Evolutionary conservation across 2,113 vertebrate genomes (phyloP).

Genomic region (Phainopepla nitens): DNA sequence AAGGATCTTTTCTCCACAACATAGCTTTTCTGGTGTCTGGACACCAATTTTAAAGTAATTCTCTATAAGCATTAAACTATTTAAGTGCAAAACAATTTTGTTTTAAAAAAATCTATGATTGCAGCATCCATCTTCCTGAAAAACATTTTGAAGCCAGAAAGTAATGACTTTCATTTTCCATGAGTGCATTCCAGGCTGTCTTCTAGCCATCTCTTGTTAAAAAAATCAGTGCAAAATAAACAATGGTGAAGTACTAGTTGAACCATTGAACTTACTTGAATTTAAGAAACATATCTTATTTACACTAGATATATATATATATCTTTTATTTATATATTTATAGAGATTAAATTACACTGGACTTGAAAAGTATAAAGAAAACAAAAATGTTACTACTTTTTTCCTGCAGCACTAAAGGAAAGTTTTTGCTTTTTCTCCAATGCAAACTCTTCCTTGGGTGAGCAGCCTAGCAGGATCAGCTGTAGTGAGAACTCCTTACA

Average conservation of each 20-base stretch:
- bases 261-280: conserved; percentile 67
- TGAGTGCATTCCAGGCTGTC: conserved; percentile 78
- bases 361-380: conserved; percentile 70
- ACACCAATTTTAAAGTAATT: conserved; percentile 83
- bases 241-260: conserved; percentile 75
- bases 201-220: conserved; percentile 70
- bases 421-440: neutral
- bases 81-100: conserved; percentile 88
- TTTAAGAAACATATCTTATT: conserved; percentile 73
- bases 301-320: conserved; percentile 56
- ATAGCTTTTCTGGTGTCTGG: conserved; percentile 75
- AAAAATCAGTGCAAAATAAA: conserved; percentile 87
- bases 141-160: conserved; percentile 80
- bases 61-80: conserved; percentile 83
- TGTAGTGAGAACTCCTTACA: conserved; percentile 55
- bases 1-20: conserved; percentile 80
- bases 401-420: conserved; percentile 69
- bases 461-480: conserved; percentile 37
- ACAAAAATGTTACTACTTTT: conserved; percentile 68
- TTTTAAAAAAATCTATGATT: conserved; percentile 77
- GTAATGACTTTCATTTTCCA: conserved; percentile 69
- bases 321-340: conserved; percentile 59
- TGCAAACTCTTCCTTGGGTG: conserved; percentile 63
- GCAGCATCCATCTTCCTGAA: conserved; percentile 88
- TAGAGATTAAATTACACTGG: conserved; percentile 68